Evolutionary conservation across 2,888 invertebrate species (phyloP).

Genomic region (Trisateles emortualis): DNA sequence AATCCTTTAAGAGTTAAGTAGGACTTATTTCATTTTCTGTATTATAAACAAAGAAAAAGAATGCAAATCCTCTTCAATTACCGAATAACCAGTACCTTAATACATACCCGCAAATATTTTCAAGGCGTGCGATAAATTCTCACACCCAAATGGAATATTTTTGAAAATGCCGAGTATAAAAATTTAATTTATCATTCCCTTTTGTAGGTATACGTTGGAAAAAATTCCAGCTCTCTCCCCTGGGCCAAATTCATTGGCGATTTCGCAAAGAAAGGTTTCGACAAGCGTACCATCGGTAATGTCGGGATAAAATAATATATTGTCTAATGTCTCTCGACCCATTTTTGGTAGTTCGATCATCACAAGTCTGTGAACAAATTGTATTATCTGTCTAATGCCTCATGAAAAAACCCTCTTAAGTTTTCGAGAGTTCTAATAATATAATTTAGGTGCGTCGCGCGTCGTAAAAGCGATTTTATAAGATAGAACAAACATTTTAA

Average conservation of each 20-base stretch:
- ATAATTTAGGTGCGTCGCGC: background rate
- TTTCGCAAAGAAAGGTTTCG: slow-evolving; percentile 45
- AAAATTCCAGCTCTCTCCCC: slow-evolving; percentile 31
- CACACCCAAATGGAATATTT: slow-evolving; percentile 3
- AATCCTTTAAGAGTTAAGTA: no score
- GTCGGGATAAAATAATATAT: slow-evolving; percentile 36
- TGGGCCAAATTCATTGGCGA: slow-evolving; percentile 38
- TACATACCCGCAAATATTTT: slow-evolving; percentile 17
- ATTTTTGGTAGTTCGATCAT: slow-evolving; percentile 33
- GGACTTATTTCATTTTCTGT: background rate
- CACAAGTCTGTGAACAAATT: slow-evolving; percentile 23
- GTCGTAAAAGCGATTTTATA: background rate
- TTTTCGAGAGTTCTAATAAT: slow-evolving; percentile 1
- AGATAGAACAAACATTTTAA: background rate
- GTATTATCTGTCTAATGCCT: slow-evolving; percentile 30
- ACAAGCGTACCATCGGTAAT: slow-evolving; percentile 38
- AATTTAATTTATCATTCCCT: slow-evolving; percentile 45
- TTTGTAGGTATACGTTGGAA: slow-evolving; percentile 23
- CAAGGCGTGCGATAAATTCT: slow-evolving; percentile 25
- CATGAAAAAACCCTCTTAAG: slow-evolving; percentile 18
- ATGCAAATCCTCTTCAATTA: background rate
- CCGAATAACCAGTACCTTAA: slow-evolving; percentile 29
- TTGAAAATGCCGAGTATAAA: slow-evolving; percentile 26
- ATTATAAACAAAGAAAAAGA: background rate
- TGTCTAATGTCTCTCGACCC: slow-evolving; percentile 26